A percentile compares a stretch with the other conserved stretches of the same genome.
These are phyloP conservation scores for Lucilia sericata DNA, from an alignment of 1,140 invertebrate genomes.

Conservation along the genomic window DNA sequence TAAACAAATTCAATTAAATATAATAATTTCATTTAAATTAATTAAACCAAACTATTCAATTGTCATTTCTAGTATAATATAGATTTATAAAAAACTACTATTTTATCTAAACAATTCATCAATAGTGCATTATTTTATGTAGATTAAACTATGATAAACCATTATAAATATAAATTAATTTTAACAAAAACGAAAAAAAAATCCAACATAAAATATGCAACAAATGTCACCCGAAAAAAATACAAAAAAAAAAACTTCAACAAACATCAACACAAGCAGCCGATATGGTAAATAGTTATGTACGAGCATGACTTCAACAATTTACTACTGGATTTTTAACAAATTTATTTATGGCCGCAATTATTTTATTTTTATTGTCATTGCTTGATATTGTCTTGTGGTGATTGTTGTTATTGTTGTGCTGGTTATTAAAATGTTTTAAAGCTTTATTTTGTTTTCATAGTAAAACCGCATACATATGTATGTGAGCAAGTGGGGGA, in stretches of 20 bases:
- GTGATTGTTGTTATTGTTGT: not conserved
- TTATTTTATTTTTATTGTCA: slow-evolving; percentile 28
- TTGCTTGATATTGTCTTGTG: not conserved
- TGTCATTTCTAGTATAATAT: not conserved
- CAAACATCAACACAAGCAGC: slow-evolving; percentile 17
- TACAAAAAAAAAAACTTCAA: not conserved
- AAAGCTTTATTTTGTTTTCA: not conserved
- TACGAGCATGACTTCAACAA: not conserved
- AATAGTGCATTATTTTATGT: not conserved
- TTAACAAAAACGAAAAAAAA: not conserved
- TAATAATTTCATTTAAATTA: too few species aligned
- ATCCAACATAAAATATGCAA: slow-evolving; percentile 23
- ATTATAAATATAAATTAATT: not conserved
- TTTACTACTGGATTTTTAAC: slow-evolving; percentile 20
- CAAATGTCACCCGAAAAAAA: slow-evolving; percentile 19
- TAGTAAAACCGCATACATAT: not conserved
- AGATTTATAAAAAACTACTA: not conserved
- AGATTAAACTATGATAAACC: not conserved
- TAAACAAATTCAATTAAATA: too few species aligned
- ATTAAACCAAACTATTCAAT: too few species aligned
- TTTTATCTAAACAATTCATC: slow-evolving; percentile 13
- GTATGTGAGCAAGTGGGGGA: not conserved
- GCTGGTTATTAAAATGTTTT: not conserved
- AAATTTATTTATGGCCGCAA: slow-evolving; percentile 16
- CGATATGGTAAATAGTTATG: slow-evolving; percentile 13